These are phyloP conservation scores for Chironomus tentans DNA, from an alignment of 2,888 invertebrate genomes.

Conservation along the genomic window DNA sequence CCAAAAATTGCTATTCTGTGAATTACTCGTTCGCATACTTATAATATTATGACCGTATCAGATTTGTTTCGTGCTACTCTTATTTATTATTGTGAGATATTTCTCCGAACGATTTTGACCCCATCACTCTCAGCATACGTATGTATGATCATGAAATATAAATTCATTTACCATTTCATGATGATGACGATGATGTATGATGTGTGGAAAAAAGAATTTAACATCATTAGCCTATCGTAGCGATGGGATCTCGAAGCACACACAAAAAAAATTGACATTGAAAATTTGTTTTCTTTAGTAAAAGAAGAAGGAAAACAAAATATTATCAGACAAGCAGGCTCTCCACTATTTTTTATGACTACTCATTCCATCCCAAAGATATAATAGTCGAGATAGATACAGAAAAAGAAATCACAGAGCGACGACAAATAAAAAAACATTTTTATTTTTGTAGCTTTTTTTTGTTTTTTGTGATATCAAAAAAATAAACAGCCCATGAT, in stretches of 20 bases:
- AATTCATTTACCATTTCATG: too few relatives aligned
- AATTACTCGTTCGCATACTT: conserved; percentile 14
- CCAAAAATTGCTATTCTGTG: conserved; percentile 17
- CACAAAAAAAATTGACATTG: not conserved
- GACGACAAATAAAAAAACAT: too few relatives aligned
- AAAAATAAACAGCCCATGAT: not conserved
- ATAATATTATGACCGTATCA: conserved; percentile 20
- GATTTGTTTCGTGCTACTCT: conserved; percentile 24
- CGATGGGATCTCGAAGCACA: not conserved
- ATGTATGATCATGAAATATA: not conserved
- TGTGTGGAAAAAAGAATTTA: too few relatives aligned
- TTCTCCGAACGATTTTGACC: not conserved
- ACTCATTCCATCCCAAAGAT: too few relatives aligned
- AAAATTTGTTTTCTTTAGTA: not conserved
- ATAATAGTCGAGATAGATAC: too few relatives aligned
- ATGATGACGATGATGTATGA: too few relatives aligned
- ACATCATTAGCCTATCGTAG: not conserved
- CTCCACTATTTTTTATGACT: not conserved
- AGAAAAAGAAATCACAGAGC: too few relatives aligned
- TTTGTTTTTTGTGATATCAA: not conserved
- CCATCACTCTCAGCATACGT: not conserved
- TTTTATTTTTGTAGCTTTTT: not conserved
- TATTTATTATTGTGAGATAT: not conserved
- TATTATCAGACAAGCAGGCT: not conserved
- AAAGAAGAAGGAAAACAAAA: too few relatives aligned